phyloP scores from a whole-genome alignment of 2,797 vertebrate genomes.

The Adelosebastes latens region DNA sequence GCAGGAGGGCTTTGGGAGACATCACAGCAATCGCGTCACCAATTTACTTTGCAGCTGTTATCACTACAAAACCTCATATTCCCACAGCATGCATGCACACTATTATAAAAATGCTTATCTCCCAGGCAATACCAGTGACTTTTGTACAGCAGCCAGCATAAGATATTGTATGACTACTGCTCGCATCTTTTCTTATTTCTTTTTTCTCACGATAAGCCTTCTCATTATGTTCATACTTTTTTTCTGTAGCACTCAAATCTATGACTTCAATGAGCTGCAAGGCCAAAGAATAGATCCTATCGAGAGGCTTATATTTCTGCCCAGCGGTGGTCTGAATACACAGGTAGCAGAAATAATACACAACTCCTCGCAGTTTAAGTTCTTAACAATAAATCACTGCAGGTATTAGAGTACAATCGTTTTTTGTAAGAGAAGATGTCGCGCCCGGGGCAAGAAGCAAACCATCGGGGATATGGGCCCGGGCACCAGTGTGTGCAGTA shows the following conservation, averaged over 20 bases:
- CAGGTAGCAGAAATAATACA: conserved; percentile 65
- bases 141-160: conserved; percentile 14
- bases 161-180: conserved; percentile 19
- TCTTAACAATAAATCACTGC: conserved; percentile 60
- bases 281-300: conserved; percentile 49
- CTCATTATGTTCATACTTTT: conserved; percentile 35
- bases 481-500: neutral
- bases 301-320: conserved; percentile 47
- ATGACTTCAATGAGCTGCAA: conserved; percentile 51
- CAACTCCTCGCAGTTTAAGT: conserved; percentile 30
- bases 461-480: neutral
- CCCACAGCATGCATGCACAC: neutral
- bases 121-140: neutral
- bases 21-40: conserved; percentile 29
- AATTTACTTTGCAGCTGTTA: conserved; percentile 50
- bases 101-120: conserved; percentile 42
- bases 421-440: conserved; percentile 8
- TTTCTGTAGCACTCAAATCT: conserved; percentile 20
- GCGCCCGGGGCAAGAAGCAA: conserved; percentile 3
- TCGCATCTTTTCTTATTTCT: neutral
- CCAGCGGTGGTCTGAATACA: conserved; percentile 42
- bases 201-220: conserved; percentile 30
- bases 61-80: conserved; percentile 49
- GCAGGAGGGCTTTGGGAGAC: conserved; percentile 24
- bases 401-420: conserved; percentile 12